Evolutionary conservation across 2,888 invertebrate genomes (phyloP).

Genomic region (Patella pellucida): DNA sequence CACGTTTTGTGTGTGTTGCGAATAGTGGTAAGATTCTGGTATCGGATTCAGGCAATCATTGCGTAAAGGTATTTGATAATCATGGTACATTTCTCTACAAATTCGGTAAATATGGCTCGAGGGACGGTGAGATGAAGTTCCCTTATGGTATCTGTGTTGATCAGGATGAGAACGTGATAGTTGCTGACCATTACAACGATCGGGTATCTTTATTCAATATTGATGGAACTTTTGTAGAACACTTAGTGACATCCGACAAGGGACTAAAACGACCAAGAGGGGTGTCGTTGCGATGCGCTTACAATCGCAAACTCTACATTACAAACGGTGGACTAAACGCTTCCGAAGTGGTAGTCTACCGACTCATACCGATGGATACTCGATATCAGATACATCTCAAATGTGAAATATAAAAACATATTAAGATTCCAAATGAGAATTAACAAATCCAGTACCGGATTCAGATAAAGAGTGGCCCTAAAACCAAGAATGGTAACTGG

Average conservation of each 20-base stretch:
- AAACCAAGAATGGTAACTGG: too few species aligned
- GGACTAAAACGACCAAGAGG: conserved; percentile 42
- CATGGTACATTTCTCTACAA: conserved; percentile 70
- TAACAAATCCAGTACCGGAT: too few species aligned
- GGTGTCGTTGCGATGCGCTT: conserved; percentile 31
- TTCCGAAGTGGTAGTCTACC: conserved; percentile 33
- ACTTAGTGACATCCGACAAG: conserved; percentile 41
- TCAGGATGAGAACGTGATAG: conserved; percentile 71
- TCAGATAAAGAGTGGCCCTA: too few species aligned
- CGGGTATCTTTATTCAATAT: conserved; percentile 49
- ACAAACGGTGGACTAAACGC: conserved; percentile 41
- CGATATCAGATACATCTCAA: conserved; percentile 15
- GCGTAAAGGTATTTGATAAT: conserved; percentile 71
- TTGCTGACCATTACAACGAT: conserved; percentile 73
- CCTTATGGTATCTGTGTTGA: conserved; percentile 73
- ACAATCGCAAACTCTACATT: conserved; percentile 35
- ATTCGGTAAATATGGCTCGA: conserved; percentile 72
- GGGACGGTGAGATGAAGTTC: conserved; percentile 72
- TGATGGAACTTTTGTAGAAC: conserved; percentile 49
- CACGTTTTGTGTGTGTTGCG: conserved; percentile 72
- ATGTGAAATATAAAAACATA: background rate
- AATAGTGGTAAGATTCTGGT: conserved; percentile 69
- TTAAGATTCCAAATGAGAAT: too few species aligned
- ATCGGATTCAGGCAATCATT: conserved; percentile 73
- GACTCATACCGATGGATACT: conserved; percentile 12